phyloP scores from a whole-genome alignment of 2,797 vertebrate species.

The Sebastes steindachneri region DNA sequence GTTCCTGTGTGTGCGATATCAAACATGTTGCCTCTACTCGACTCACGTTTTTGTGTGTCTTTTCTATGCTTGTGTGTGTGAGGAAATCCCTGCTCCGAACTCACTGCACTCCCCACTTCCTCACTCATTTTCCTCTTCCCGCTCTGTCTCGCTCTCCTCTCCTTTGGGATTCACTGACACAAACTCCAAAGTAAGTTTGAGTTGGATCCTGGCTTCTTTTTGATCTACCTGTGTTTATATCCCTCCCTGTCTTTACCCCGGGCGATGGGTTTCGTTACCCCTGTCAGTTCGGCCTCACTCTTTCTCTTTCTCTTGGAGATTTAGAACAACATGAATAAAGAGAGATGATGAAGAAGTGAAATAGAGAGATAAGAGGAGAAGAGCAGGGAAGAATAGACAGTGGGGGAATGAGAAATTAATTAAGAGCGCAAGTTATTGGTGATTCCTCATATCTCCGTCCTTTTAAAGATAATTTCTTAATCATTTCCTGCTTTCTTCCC shows the following conservation, averaged over 20 bases:
- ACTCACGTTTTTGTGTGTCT: constrained; percentile 31
- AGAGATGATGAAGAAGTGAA: constrained; percentile 15
- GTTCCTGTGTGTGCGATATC: neutral
- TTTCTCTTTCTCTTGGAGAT: constrained; percentile 18
- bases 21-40: neutral
- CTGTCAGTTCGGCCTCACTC: constrained; percentile 14
- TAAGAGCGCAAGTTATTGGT: neutral
- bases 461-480: neutral
- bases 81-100: constrained; percentile 77
- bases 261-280: neutral
- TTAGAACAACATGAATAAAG: neutral
- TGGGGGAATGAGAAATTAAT: neutral
- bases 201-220: constrained; percentile 30
- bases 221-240: constrained; percentile 36
- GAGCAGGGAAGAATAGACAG: neutral
- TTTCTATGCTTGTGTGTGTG: constrained; percentile 15
- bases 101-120: constrained; percentile 73
- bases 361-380: neutral
- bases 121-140: constrained; percentile 61
- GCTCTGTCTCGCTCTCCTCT: constrained; percentile 55
- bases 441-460: neutral
- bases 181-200: constrained; percentile 59
- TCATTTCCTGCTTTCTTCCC: neutral
- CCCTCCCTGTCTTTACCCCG: neutral
- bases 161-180: constrained; percentile 44